Base-by-base conservation (phyloP, 2,888 invertebrate genomes). In the Plemyria rubiginata region DNA sequence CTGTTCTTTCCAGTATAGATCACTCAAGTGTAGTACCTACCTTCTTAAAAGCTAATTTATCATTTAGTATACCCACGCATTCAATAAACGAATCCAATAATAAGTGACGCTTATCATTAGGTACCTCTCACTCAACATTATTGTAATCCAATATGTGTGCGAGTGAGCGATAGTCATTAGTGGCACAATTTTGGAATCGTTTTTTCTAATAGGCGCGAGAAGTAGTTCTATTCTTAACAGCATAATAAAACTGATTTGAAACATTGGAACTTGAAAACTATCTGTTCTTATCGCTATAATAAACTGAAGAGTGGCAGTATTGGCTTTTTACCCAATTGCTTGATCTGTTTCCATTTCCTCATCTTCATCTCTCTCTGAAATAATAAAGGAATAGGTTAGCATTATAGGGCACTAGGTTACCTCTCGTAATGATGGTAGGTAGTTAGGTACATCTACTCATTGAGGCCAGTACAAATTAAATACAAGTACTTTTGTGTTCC, bases 301-400 rank as follows among this genome's bases (percentile, higher is more conserved):
- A 58, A 41, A 63, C 52, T 59, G 65, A 68, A 65, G 55, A 62
- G 16, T 55, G 38, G 55, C 55, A 51, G 62, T 56, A 55, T 45
- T 54, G 40, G 55, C 55, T 65, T 73, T 85, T 52, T 38, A 85
- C 61, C 87, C 90, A 79, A 89, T 89, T 49, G 78, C 70, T 73
- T 87, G 87, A 62, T 92, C 90, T 1, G 89, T 87, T 54, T 92
- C 93, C 92, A 92, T 93, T 78, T 90, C 92, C 66, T 92, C 92
- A 67, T 87, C 87, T 62, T 90, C 91, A 45, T 83, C 85, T 84
- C 61, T 64, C 51, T 93, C 93, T 92, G 91, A 80, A 92, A 93
- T 74, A 65, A 85, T 70, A 81, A 73, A 71, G 49, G 63, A 52
- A 55, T 60, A 56, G 0, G n/a, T 45, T 38, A 55, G 41, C n/a